These are phyloP conservation scores for Artemia franciscana DNA, from an alignment of 1,140 invertebrate genomes.

Conservation along the genomic window DNA sequence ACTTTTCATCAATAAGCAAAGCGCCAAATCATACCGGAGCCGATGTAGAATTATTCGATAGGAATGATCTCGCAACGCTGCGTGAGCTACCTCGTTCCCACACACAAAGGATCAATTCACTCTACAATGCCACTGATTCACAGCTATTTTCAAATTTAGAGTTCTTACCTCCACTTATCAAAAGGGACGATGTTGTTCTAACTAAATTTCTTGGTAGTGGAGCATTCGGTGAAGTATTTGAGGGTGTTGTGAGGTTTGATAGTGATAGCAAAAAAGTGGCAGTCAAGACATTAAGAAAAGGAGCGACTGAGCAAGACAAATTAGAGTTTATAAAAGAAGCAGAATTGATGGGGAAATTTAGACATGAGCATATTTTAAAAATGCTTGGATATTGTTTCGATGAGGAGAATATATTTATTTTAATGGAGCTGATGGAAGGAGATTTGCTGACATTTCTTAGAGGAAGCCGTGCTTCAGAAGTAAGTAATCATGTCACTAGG, in stretches of 20 bases:
- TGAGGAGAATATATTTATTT: conserved; percentile 70
- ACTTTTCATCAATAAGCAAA: conserved; percentile 16
- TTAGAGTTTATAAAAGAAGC: conserved; percentile 89
- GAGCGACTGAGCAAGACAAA: conserved; percentile 72
- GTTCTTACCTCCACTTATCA: conserved; percentile 48
- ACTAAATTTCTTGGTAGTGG: conserved; percentile 77
- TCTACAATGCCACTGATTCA: conserved; percentile 32
- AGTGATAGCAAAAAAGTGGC: not conserved
- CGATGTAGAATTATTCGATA: conserved; percentile 34
- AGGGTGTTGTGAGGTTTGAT: conserved; percentile 44
- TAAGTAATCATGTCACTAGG: too few relatives aligned
- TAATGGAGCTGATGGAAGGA: conserved; percentile 93
- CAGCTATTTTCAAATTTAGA: conserved; percentile 37
- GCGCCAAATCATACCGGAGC: conserved; percentile 25
- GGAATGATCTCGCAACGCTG: conserved; percentile 40
- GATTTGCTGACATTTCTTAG: conserved; percentile 75
- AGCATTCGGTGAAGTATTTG: conserved; percentile 90
- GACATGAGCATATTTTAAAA: conserved; percentile 79
- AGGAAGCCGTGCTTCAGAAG: conserved; percentile 37
- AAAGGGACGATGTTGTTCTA: conserved; percentile 48
- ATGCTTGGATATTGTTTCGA: conserved; percentile 82
- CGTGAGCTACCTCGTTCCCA: conserved; percentile 51
- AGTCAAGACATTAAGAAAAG: conserved; percentile 59
- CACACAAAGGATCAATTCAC: conserved; percentile 50
- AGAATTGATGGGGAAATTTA: conserved; percentile 86